Conservation (phyloP, 2,888 invertebrate species). For the Melieria omissa region DNA sequence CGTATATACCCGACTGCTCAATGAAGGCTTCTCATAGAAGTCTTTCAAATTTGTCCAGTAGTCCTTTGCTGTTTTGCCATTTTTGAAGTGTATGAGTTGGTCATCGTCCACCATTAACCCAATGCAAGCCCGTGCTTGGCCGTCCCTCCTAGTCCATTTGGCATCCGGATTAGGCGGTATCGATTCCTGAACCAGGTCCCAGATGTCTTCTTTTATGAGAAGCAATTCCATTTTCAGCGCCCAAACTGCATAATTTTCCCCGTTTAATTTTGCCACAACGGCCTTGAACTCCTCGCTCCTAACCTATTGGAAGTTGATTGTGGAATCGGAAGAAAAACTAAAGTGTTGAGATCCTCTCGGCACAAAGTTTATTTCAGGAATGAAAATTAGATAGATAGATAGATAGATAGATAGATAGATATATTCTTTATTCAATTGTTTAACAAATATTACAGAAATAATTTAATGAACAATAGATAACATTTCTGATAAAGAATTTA, state of each 20-base stretch:
- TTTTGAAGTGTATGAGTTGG: conserved; percentile 32
- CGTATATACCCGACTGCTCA: not conserved
- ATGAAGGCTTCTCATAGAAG: not conserved
- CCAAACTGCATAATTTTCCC: conserved; percentile 27
- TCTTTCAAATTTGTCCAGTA: conserved; percentile 1
- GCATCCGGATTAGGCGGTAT: conserved; percentile 1
- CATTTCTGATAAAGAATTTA: no score
- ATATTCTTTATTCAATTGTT: no score
- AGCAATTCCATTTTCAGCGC: conserved; percentile 35
- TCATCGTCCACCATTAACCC: conserved; percentile 30
- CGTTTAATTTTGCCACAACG: not conserved
- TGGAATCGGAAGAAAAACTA: no score
- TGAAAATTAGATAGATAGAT: no score
- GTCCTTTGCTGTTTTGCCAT: conserved; percentile 6
- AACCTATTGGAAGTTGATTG: no score
- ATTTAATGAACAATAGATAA: no score
- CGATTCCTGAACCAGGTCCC: conserved; percentile 23
- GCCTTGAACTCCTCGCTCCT: no score
- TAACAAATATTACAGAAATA: no score
- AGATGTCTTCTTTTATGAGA: conserved; percentile 30
- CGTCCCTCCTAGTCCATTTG: conserved; percentile 19
- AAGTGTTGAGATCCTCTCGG: no score
- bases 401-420: no score
- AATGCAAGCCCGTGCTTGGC: conserved; percentile 27
- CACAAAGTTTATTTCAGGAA: no score